These are phyloP conservation scores for Oreochromis aureus DNA, from an alignment of 2,113 vertebrate genomes.

Conservation along the genomic window DNA sequence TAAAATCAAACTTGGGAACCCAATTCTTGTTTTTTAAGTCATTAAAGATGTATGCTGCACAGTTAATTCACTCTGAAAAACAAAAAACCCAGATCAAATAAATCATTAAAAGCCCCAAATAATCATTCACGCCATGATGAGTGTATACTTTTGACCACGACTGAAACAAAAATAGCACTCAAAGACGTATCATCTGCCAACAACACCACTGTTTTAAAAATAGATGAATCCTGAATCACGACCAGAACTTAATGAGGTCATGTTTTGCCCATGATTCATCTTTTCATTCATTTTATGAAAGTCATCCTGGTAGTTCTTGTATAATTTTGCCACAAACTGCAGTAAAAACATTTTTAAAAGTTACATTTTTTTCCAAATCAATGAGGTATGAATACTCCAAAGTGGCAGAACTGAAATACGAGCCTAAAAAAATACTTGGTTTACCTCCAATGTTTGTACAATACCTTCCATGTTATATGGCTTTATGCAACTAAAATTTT, in stretches of 20 bases:
- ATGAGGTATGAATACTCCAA: not conserved
- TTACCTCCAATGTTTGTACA: not conserved
- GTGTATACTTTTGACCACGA: not conserved
- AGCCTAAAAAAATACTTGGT: not conserved
- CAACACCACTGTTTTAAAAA: not conserved
- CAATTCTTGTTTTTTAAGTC: not conserved
- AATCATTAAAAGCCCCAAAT: not conserved
- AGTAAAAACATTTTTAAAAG: not conserved
- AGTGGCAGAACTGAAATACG: not conserved
- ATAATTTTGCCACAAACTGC: not conserved
- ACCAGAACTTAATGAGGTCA: not conserved
- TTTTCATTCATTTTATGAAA: not conserved
- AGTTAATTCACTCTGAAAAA: not conserved
- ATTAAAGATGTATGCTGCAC: not conserved
- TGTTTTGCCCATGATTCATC: not conserved
- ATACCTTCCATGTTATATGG: not conserved
- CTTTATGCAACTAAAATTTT: not conserved
- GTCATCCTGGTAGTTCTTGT: not conserved
- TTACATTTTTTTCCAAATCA: not conserved
- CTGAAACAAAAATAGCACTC: not conserved
- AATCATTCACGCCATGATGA: not conserved
- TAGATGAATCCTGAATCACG: not conserved
- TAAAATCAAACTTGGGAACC: not conserved
- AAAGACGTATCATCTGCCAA: not conserved
- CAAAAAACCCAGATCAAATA: not conserved